Evolutionary conservation across 2,888 invertebrate species (phyloP).

Genomic region (Hartigia nigra): DNA sequence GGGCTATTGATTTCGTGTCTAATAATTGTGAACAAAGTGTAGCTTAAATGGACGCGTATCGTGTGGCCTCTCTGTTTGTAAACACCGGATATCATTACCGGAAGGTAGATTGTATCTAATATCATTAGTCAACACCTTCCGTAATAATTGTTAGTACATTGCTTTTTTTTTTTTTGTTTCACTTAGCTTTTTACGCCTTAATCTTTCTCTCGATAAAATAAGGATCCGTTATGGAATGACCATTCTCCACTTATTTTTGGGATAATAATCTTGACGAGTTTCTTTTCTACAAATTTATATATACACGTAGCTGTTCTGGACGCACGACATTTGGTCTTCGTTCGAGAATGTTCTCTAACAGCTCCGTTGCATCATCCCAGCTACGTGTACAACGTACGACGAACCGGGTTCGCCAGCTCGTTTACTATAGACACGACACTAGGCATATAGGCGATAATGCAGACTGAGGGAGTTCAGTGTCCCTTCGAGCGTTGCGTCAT

Average conservation of each 20-base stretch:
- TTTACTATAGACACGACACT: background rate
- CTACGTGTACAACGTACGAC: background rate
- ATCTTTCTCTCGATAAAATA: background rate
- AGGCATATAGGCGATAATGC: background rate
- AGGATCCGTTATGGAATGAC: background rate
- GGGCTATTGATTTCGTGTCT: background rate
- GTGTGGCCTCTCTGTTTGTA: background rate
- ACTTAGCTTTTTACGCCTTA: background rate
- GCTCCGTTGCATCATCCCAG: background rate
- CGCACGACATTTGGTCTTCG: background rate
- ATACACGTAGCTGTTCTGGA: background rate
- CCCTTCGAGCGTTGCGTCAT: conserved; percentile 32
- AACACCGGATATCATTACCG: background rate
- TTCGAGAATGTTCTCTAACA: background rate
- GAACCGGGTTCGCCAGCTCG: background rate
- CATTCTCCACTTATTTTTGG: background rate
- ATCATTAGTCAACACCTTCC: background rate
- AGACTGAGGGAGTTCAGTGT: conserved; percentile 27
- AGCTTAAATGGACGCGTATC: background rate
- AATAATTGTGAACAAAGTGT: background rate
- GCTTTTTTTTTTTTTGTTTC: background rate
- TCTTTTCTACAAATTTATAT: background rate
- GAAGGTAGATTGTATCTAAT: background rate
- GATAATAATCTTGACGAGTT: background rate
- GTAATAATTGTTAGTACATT: background rate